These are phyloP conservation scores for Argyrosomus japonicus DNA, from an alignment of 2,113 vertebrate species.

Conservation along the genomic window DNA sequence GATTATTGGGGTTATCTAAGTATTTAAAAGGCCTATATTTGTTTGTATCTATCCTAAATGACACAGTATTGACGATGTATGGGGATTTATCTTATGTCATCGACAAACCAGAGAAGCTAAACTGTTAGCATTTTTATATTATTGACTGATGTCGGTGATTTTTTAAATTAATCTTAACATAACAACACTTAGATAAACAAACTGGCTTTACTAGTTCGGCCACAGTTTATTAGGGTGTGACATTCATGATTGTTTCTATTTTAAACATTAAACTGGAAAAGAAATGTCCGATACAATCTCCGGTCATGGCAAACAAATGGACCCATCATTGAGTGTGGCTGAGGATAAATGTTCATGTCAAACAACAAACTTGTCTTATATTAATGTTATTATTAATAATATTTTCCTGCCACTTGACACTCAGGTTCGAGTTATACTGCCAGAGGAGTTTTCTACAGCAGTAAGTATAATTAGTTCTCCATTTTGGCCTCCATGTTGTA, in stretches of 20 bases:
- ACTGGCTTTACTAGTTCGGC: not conserved
- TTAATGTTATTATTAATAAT: not conserved
- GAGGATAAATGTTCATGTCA: not conserved
- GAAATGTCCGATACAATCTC: too few relatives aligned
- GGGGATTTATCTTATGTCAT: not conserved
- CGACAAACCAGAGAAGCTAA: not conserved
- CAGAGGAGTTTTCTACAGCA: accelerated
- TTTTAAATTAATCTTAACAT: not conserved
- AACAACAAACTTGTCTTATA: not conserved
- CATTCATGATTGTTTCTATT: not conserved
- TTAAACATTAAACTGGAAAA: not conserved
- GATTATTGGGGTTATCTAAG: not conserved
- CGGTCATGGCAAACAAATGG: too few relatives aligned
- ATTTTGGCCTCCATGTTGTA: not conserved
- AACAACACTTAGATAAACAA: not conserved
- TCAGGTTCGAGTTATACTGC: not conserved
- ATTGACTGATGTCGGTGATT: not conserved
- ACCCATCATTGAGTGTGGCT: not conserved
- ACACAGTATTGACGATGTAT: not conserved
- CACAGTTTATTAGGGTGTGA: not conserved
- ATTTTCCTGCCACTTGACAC: not conserved
- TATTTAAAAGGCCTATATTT: not conserved
- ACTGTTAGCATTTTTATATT: not conserved
- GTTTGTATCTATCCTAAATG: not conserved
- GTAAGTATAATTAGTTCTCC: conserved; percentile 4